These are phyloP conservation scores for Cryptotis parvus DNA, from an alignment of 2,113 vertebrate species.

Conservation along the genomic window DNA sequence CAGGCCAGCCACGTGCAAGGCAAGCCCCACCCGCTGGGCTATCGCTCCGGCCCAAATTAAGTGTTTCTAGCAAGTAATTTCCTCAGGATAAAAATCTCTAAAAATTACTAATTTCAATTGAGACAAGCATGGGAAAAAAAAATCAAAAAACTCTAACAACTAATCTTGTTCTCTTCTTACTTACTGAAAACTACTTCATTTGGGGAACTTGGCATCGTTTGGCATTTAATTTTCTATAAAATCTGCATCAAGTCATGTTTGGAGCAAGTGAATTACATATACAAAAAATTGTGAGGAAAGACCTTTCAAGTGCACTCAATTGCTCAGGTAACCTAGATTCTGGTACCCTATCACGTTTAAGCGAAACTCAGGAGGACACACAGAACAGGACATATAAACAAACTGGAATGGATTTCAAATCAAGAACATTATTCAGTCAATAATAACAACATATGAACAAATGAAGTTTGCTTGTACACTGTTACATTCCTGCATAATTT, in stretches of 20 bases:
- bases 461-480: not conserved
- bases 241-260: not conserved
- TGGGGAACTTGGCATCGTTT: too few species aligned
- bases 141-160: not conserved
- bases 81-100: slow-evolving; percentile 28
- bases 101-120: not conserved
- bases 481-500: not conserved
- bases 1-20: too few species aligned
- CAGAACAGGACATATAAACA: not conserved
- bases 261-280: slow-evolving; percentile 13
- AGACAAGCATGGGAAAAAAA: not conserved
- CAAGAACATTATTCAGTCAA: not conserved
- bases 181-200: too few species aligned
- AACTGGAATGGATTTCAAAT: not conserved
- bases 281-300: not conserved
- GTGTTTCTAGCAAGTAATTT: slow-evolving; percentile 1
- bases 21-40: too few species aligned
- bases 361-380: not conserved
- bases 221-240: too few species aligned
- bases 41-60: too few species aligned
- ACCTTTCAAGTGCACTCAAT: too few species aligned
- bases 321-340: not conserved
- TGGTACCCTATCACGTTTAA: not conserved
- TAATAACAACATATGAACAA: not conserved
- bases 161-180: not conserved